Conservation (phyloP, 2,797 vertebrate species). For the Peromyscus melanophrys region DNA sequence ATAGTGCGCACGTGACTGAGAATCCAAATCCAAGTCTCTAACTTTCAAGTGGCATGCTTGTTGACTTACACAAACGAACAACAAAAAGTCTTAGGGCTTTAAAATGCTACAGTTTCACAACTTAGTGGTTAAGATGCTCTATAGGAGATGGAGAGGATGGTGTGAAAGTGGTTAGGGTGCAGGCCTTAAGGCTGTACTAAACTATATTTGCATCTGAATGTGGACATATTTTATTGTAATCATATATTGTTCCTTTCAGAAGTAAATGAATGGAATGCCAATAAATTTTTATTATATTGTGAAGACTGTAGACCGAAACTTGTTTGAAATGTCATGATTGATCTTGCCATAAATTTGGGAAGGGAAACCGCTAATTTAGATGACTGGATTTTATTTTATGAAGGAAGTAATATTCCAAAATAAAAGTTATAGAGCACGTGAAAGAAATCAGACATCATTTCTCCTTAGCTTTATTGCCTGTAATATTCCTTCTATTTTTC, state of each 20-base stretch:
- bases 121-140: not conserved
- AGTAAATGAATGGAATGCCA: constrained; percentile 51
- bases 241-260: constrained; percentile 30
- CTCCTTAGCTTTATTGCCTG: not conserved
- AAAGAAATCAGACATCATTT: constrained; percentile 37
- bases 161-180: not conserved
- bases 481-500: constrained; percentile 17
- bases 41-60: not conserved
- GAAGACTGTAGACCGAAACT: constrained; percentile 30
- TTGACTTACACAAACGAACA: not conserved
- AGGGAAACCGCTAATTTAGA: not conserved
- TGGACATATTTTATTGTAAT: constrained; percentile 8
- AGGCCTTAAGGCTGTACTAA: not conserved
- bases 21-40: constrained; percentile 10
- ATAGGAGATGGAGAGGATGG: not conserved
- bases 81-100: constrained; percentile 17
- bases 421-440: not conserved
- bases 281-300: constrained; percentile 9
- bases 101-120: constrained; percentile 17
- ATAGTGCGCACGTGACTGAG: not conserved
- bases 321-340: not conserved
- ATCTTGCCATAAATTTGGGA: not conserved
- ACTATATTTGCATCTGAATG: not conserved
- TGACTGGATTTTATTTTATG: not conserved
- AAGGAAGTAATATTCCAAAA: not conserved